These are phyloP conservation scores for Psix sp. DNA, from an alignment of 1,140 invertebrate genomes.

Conservation along the genomic window DNA sequence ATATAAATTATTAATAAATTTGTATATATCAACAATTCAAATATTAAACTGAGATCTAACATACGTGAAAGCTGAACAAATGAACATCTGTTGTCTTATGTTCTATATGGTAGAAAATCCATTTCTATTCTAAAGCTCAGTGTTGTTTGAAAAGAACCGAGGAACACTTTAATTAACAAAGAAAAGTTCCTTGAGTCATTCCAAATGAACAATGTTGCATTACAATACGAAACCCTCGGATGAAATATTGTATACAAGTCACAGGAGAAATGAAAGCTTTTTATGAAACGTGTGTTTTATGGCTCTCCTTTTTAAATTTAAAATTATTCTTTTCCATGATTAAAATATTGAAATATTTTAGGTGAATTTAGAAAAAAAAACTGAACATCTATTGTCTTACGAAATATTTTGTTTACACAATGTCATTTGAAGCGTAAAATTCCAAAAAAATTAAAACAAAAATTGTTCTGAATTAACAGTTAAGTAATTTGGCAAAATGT, in stretches of 20 bases:
- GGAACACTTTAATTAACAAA: conserved; percentile 8
- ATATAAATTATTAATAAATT: no score
- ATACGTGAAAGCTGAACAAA: background rate
- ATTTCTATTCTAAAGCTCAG: background rate
- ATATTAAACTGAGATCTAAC: no score
- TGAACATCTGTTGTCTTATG: conserved; percentile 24
- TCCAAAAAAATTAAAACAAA: background rate
- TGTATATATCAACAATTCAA: no score
- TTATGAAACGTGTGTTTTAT: background rate
- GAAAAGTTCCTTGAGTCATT: conserved; percentile 3
- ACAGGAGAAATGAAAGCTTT: no score
- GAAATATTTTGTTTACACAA: no score
- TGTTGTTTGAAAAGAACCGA: conserved; percentile 7
- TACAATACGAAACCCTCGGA: background rate
- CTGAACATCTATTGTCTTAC: background rate
- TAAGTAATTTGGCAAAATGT: background rate
- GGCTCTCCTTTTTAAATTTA: background rate
- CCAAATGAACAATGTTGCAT: background rate
- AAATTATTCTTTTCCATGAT: background rate
- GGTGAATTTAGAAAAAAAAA: no score
- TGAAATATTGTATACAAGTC: background rate
- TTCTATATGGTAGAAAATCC: conserved; percentile 44
- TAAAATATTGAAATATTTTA: no score
- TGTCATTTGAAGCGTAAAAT: no score
- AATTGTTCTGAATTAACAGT: background rate